Conservation (phyloP, 1,140 invertebrate genomes). For the Bicyclus anynana region DNA sequence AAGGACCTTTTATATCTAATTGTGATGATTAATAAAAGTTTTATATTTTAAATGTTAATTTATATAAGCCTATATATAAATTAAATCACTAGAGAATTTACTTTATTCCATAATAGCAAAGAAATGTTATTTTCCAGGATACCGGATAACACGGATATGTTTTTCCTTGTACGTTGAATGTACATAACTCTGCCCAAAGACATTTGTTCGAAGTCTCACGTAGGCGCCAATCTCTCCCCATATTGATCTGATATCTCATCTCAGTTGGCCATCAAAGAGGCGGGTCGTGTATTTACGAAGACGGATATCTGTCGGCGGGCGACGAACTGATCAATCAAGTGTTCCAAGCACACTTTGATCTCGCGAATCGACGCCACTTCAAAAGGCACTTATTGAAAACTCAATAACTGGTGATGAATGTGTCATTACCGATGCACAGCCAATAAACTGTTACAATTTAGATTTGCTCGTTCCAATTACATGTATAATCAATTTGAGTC, state of each 20-base stretch:
- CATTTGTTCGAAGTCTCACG: neutral
- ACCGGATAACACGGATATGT: no score
- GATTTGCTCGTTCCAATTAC: neutral
- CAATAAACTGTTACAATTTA: neutral
- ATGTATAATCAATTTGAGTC: no score
- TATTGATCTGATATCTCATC: neutral
- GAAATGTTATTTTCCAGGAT: no score
- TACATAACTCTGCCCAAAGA: neutral
- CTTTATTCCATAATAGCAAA: no score
- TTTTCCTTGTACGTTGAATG: no score
- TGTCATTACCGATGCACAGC: neutral
- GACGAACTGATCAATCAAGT: constrained; percentile 7
- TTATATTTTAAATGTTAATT: no score
- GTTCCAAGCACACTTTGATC: constrained; percentile 10
- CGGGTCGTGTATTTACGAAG: neutral
- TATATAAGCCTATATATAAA: no score
- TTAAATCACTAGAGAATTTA: no score
- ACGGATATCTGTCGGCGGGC: constrained; percentile 13
- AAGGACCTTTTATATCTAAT: no score
- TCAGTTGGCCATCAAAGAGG: neutral
- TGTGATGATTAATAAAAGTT: no score
- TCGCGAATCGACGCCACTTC: constrained; percentile 11
- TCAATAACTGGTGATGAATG: constrained; percentile 10
- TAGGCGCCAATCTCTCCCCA: neutral
- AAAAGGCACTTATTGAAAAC: constrained; percentile 10